Evolutionary conservation across 1,140 invertebrate species (phyloP), one percentile per base, ranked within the genome.

Genomic region (Diploscapter pachys): DNA sequence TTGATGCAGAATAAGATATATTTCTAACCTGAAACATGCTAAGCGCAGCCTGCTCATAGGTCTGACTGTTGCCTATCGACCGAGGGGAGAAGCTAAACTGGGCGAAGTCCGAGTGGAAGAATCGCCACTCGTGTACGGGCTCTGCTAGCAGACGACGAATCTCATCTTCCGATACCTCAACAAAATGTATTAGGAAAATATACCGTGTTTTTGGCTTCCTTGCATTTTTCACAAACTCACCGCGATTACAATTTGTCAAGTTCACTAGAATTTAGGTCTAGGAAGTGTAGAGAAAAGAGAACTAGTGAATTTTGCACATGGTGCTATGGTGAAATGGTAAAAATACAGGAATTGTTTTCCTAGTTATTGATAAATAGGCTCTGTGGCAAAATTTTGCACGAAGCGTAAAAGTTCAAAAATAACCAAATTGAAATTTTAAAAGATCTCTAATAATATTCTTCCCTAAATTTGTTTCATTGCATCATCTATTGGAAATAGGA

Each of bases 131-230:
- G 5, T 85, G 87, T 59, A 89, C 87, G 4, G 83, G 83, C 31
- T 76, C 77, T 5, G 79, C 76, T 3, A 85, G 80, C 57, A 88
- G 78, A n/a, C 80, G 80, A 6, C 81, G 72, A 13, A 88, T 87
- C 66, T 89, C 31, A 31, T 31, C 88, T 75, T 88, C 87, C 52
- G 80, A 80, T 59, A 86, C 81, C 63, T 89, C 87, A 87, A 88
- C 78, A 74, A 79, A 67, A 61, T 13, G 64, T 3, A 8, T 55
- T 48, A 51, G 31, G 1, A n/a, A 65, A n/a, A n/a, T 9, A n/a
- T 65, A 31, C 8, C 48, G 6, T 8, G 9, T 49, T 13, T 65
- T 65, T 65, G 9, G 31, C 31, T 31, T 31, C 31, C 31, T 31
- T 31, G 31, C 1, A 31, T 31, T 31, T 31, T 31, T 31, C 31